Evolutionary conservation across 2,888 invertebrate genomes (phyloP), one percentile per base, ranked within the genome.

Genomic region (Eueremaeus valkanovi): DNA sequence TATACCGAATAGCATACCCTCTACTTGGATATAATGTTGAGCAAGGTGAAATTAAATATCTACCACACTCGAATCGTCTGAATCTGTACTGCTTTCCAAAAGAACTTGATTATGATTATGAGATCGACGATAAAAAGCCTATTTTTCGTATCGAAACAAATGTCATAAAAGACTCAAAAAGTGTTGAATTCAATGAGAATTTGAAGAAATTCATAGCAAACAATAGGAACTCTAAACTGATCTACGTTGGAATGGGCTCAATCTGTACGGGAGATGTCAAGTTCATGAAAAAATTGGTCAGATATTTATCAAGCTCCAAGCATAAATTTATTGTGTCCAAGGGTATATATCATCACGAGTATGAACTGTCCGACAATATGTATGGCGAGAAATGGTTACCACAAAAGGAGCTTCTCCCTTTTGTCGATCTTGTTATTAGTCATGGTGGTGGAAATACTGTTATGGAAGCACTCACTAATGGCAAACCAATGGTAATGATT

Each of bases 351-450:
- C 61, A 55, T 33, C 36, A 75, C n/a, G 21, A 74, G 31, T 61
- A 36, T 63, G 76, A 76, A n/a, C 42, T 76, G 21, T 18, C 75
- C 8, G n/a, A 36, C 27, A 76, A 76, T 9, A 75, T 76, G 61
- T 76, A 63, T 36, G 76, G 76, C 21, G 61, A 76, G 6, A 18
- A 31, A 8, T 76, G 33, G 63, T 21, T 76, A 2, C 76, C 76
- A 3, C 76, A 76, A n/a, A 11, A 49, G 1, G 16, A 51, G 42
- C n/a, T 76, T 3, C 18, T 76, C 13, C n/a, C 18, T 16, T 9
- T 61, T 8, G 73, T 76, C 24, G 76, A 76, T 49, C 40, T 76
- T 16, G 72, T 76, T 18, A 75, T 76, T 33, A 74, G 31, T 2
- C 74, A 74, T 18, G 74, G 74, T 11, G 74, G 74, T 0, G 45